Conservation (phyloP, 2,797 vertebrate species). For the Netta rufina region DNA sequence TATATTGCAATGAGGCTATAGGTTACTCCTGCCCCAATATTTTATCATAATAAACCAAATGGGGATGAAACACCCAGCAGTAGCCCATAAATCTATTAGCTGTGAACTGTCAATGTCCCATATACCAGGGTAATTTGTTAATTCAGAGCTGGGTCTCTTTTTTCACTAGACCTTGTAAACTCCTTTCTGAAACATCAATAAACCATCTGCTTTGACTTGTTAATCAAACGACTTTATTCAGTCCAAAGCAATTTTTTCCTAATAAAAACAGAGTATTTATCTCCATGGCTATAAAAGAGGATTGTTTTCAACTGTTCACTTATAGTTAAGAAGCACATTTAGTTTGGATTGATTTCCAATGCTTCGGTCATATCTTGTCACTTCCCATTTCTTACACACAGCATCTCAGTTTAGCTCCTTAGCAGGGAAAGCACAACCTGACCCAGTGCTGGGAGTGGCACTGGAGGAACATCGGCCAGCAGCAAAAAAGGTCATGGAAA, state of each 20-base stretch:
- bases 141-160: conserved; percentile 79
- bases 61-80: conserved; percentile 77
- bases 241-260: conserved; percentile 86
- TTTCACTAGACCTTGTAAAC: conserved; percentile 83
- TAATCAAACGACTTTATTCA: conserved; percentile 87
- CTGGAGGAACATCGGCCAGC: not conserved
- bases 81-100: conserved; percentile 84
- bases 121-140: conserved; percentile 81
- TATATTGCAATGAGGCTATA: conserved; percentile 77
- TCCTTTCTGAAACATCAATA: conserved; percentile 85
- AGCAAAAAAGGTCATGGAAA: conserved; percentile 47
- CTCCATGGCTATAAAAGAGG: conserved; percentile 85
- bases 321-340: conserved; percentile 99
- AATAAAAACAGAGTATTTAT: conserved; percentile 89
- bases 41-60: conserved; percentile 84
- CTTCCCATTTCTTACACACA: conserved; percentile 96
- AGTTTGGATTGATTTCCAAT: conserved; percentile 99
- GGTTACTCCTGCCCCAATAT: conserved; percentile 78
- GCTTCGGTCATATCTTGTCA: conserved; percentile 98
- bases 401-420: conserved; percentile 96
- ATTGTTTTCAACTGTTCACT: conserved; percentile 97
- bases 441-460: conserved; percentile 54
- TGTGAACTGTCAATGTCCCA: conserved; percentile 80
- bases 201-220: conserved; percentile 84
- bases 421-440: conserved; percentile 81